A percentile compares a stretch with the other conserved stretches of the same genome.
Evolutionary conservation across 2,113 vertebrate species (phyloP).

Genomic region (Thomomys bottae): DNA sequence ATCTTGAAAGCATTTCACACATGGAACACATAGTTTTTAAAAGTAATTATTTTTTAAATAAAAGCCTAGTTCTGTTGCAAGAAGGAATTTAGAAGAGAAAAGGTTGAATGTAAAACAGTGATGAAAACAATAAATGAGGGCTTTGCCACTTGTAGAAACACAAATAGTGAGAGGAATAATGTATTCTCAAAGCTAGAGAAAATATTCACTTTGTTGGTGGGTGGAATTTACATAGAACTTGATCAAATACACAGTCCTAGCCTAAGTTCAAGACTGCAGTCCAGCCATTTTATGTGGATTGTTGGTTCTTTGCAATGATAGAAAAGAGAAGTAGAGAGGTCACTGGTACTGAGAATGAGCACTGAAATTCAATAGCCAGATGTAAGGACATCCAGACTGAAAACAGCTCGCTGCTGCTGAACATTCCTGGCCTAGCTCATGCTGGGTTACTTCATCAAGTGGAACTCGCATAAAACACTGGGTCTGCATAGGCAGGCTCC

Average conservation of each 20-base stretch:
- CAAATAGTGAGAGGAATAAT: slow-evolving; percentile 64
- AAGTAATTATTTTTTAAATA: slow-evolving; percentile 12
- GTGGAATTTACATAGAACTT: slow-evolving; percentile 77
- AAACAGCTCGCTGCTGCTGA: not conserved
- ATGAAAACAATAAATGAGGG: slow-evolving; percentile 59
- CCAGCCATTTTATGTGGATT: not conserved
- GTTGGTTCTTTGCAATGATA: slow-evolving; percentile 47
- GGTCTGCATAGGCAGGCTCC: not conserved
- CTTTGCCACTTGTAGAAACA: slow-evolving; percentile 57
- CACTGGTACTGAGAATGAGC: not conserved
- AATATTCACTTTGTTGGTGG: slow-evolving; percentile 55
- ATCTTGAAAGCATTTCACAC: slow-evolving; percentile 1
- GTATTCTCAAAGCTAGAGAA: slow-evolving; percentile 68
- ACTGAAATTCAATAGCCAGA: not conserved
- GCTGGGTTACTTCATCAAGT: too few relatives aligned
- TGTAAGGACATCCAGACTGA: not conserved
- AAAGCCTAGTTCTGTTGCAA: slow-evolving; percentile 14
- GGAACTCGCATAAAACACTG: not conserved
- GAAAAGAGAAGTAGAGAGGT: slow-evolving; percentile 17
- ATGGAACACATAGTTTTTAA: not conserved
- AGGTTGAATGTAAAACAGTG: slow-evolving; percentile 33
- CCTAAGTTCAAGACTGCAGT: slow-evolving; percentile 16
- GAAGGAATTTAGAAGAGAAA: slow-evolving; percentile 49
- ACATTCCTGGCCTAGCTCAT: not conserved
- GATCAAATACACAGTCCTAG: slow-evolving; percentile 65